Conservation (phyloP, 2,888 invertebrate species). For the Lepidonotus clava region DNA sequence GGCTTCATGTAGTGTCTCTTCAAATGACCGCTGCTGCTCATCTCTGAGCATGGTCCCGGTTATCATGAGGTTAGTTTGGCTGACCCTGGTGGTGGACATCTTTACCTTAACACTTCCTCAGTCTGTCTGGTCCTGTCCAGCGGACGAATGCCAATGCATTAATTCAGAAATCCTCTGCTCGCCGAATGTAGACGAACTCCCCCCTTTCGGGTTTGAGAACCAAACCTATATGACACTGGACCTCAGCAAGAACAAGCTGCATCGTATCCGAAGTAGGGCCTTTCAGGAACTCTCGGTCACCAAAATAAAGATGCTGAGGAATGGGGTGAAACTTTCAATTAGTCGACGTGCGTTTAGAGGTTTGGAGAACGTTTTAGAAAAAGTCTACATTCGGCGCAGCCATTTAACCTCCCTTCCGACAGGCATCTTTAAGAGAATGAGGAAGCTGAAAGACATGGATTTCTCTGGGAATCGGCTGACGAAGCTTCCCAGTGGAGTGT, state of each 20-base stretch:
- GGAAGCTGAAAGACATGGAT: slow-evolving; percentile 56
- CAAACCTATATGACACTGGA: slow-evolving; percentile 59
- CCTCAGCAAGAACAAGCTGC: slow-evolving; percentile 59
- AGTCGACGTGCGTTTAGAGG: slow-evolving; percentile 61
- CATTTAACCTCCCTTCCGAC: slow-evolving; percentile 58
- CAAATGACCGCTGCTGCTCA: no score
- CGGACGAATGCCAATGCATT: background rate
- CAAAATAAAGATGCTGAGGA: slow-evolving; percentile 61
- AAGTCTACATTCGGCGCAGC: slow-evolving; percentile 49
- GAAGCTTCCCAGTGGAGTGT: slow-evolving; percentile 51
- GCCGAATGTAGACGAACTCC: background rate
- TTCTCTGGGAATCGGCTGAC: slow-evolving; percentile 57
- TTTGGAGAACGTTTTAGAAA: slow-evolving; percentile 55
- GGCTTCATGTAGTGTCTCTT: background rate
- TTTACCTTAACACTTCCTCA: background rate
- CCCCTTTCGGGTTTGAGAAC: slow-evolving; percentile 55
- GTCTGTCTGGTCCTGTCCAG: background rate
- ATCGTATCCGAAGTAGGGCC: slow-evolving; percentile 49
- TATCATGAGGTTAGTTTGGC: background rate
- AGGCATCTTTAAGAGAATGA: slow-evolving; percentile 61
- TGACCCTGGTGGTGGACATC: background rate
- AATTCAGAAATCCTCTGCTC: background rate
- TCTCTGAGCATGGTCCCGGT: no score
- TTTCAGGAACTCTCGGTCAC: slow-evolving; percentile 60
- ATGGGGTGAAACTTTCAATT: slow-evolving; percentile 57